A percentile compares a stretch with the other conserved stretches of the same genome.
Evolutionary conservation across 1,140 invertebrate species (phyloP).

Genomic region (Acromyrmex echinatior): DNA sequence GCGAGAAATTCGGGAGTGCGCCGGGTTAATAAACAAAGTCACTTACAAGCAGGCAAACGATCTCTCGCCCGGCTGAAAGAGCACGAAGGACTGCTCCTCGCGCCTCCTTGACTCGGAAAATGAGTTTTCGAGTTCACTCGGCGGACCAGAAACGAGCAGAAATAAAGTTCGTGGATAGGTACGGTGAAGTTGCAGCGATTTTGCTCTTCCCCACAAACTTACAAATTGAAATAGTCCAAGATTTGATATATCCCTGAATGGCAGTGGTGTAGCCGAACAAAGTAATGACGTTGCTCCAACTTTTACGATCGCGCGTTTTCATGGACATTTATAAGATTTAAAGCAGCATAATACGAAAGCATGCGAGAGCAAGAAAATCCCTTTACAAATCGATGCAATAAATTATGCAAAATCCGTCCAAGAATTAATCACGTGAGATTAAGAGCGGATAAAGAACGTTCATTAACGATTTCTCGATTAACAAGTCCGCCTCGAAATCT

Average conservation of each 20-base stretch:
- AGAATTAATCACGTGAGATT: slow-evolving; percentile 47
- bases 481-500: not conserved
- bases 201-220: slow-evolving; percentile 34
- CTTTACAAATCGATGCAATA: slow-evolving; percentile 35
- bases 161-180: slow-evolving; percentile 39
- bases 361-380: not conserved
- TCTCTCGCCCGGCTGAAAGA: slow-evolving; percentile 20
- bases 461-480: slow-evolving; percentile 38
- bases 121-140: slow-evolving; percentile 52
- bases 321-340: not conserved
- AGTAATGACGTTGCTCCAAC: slow-evolving; percentile 14
- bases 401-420: slow-evolving; percentile 28
- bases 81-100: not conserved
- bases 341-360: not conserved
- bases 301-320: slow-evolving; percentile 39
- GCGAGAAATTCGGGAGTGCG: slow-evolving; percentile 10
- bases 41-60: slow-evolving; percentile 11
- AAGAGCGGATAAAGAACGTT: slow-evolving; percentile 33
- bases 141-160: slow-evolving; percentile 43
- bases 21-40: slow-evolving; percentile 52
- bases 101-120: slow-evolving; percentile 61
- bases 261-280: not conserved
- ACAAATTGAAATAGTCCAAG: slow-evolving; percentile 58
- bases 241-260: slow-evolving; percentile 44
- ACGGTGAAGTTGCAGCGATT: slow-evolving; percentile 41